phyloP scores from a whole-genome alignment of 2,888 invertebrate genomes.

The Phalangium opilio region DNA sequence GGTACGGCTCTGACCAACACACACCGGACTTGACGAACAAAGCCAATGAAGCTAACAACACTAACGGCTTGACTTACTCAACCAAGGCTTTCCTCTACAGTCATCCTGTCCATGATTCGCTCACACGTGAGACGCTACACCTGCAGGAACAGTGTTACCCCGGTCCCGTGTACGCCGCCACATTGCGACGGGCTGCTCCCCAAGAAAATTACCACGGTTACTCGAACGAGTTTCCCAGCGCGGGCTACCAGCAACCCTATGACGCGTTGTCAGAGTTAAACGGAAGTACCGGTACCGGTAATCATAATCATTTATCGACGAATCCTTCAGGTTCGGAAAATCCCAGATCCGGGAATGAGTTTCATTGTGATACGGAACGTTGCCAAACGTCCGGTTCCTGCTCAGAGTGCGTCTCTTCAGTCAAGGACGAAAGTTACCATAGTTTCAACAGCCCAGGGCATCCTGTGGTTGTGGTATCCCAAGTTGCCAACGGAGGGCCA shows the following conservation, averaged over 20 bases:
- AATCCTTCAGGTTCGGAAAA: neutral
- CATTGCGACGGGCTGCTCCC: too few relatives aligned
- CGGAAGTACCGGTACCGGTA: neutral
- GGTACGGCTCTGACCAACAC: conserved; percentile 19
- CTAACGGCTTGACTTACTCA: neutral
- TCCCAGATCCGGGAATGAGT: neutral
- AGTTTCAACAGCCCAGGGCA: conserved; percentile 31
- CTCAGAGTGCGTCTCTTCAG: conserved; percentile 6
- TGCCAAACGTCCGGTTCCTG: conserved; percentile 9
- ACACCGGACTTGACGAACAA: conserved; percentile 20
- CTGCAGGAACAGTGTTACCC: neutral
- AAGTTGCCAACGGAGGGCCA: too few relatives aligned
- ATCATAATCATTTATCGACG: neutral
- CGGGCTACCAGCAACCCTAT: neutral
- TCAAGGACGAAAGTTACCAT: conserved; percentile 15
- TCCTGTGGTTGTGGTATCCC: neutral
- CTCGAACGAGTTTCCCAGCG: neutral
- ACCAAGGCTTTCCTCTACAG: too few relatives aligned
- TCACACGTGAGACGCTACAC: neutral
- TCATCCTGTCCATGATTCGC: neutral
- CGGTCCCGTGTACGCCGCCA: too few relatives aligned
- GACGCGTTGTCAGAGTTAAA: neutral
- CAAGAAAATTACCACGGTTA: too few relatives aligned
- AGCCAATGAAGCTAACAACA: conserved; percentile 9
- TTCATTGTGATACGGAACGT: conserved; percentile 9